Evolutionary conservation across 2,888 invertebrate genomes (phyloP).

Genomic region (Melanargia galathea): DNA sequence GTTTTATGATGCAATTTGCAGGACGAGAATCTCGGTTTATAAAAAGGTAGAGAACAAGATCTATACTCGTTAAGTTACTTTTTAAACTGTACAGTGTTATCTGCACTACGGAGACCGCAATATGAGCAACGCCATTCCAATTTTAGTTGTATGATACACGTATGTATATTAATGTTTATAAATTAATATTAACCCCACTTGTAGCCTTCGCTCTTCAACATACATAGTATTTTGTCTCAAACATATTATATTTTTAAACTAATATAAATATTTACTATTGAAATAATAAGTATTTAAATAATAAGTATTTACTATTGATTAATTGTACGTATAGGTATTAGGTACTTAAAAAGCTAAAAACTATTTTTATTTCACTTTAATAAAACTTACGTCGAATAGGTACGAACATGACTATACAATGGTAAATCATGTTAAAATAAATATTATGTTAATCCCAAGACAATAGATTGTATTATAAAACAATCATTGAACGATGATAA

Average conservation of each 20-base stretch:
- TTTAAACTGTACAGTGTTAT: neutral
- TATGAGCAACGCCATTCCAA: neutral
- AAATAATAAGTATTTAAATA: too few relatives aligned
- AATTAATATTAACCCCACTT: too few relatives aligned
- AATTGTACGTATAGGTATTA: too few relatives aligned
- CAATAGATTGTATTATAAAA: slow-evolving; percentile 26
- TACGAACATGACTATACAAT: slow-evolving; percentile 22
- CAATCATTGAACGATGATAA: slow-evolving; percentile 28
- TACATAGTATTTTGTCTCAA: too few relatives aligned
- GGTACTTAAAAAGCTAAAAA: too few relatives aligned
- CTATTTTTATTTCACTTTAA: too few relatives aligned
- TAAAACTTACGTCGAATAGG: neutral
- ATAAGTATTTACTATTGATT: too few relatives aligned
- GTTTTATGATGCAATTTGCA: slow-evolving; percentile 24
- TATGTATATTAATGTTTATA: neutral
- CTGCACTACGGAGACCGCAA: neutral
- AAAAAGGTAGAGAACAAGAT: slow-evolving; percentile 17
- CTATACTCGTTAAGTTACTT: slow-evolving; percentile 5
- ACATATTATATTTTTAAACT: too few relatives aligned
- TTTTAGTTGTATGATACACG: neutral
- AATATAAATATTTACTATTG: too few relatives aligned
- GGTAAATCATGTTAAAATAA: slow-evolving; percentile 24
- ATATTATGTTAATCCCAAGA: slow-evolving; percentile 27
- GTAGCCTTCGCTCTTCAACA: too few relatives aligned
- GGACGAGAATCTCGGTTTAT: slow-evolving; percentile 9